Base-by-base conservation (phyloP, 2,797 vertebrate genomes). In the Pseudochromis fuscus region DNA sequence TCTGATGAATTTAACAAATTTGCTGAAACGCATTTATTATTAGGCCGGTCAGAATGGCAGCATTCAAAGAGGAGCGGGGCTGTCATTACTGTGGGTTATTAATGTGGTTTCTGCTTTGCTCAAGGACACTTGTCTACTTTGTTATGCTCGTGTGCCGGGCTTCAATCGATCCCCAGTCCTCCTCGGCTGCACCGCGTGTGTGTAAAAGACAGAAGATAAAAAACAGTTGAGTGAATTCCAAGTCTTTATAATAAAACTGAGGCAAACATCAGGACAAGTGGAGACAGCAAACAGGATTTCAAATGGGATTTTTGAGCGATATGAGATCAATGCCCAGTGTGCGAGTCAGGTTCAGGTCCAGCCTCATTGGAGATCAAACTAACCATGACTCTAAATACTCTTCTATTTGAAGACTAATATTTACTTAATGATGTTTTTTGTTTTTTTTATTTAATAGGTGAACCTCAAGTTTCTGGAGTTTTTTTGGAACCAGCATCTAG, bases 111-210 rank as follows among this genome's bases (percentile, higher is more conserved):
- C 63, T 79, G 78, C 69, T 82, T 67, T 31, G 81, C 76, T 88
- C 88, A 89, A 90, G 90, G 88, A 90, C 88, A 74, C 76, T 67
- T 44, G 52, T 83, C 73, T 82, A 72, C 71, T 83, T 82, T 84
- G 68, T 87, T 79, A 75, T 75, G 60, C 58, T 83, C 72, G 65
- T 76, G 69, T 52, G 73, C 60, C 56, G 62, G 46, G 55, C 60
- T 73, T 78, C 63, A 59, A 83, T 88, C 65, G 75, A 87, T 86
- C 77, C 57, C 28, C 55, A 56, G 60, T 52, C 60, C 72, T 83
- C 16, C 75, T 66, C 49, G 37, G 56, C 71, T 45, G 53, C 59
- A 71, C 33, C 50, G 57, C 31, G 49, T 21, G 48, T 23, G 19
- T 1, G 15, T 0, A 23, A 23, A 35, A 1, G 48, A 44, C 3